Evolutionary conservation across 2,888 invertebrate genomes (phyloP), one percentile per base, ranked within the genome.

Genomic region (Spatulosminthurus flaviceps): DNA sequence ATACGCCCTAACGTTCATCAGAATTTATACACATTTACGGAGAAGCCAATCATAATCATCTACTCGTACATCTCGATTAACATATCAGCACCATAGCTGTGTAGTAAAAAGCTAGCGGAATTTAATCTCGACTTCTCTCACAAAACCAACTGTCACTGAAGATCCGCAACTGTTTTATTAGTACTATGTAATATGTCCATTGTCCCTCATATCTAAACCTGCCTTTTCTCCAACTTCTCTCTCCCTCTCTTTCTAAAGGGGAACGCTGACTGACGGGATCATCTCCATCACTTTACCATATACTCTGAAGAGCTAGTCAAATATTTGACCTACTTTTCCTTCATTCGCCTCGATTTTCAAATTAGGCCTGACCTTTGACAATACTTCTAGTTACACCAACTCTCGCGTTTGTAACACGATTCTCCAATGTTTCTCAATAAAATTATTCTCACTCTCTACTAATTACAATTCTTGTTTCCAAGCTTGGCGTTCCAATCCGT

Each of bases 11-110:
- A 19, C 41, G 43, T 43, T 76, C 67, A 76, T 76, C 67, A 42
- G 66, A 43, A 42, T 43, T 26, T 67, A 75, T 61, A 24, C 41
- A 75, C 66, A 75, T 22, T 26, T 29, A 51, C 61, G n/a, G n/a
- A 29, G 21, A 69, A 79, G 73, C 81, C 75, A 82, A 81, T 83
- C 83, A 82, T 82, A 83, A 84, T 84, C 83, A 83, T 80, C 81
- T 81, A 80, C 76, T 67, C 22, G 42, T 67, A 43, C 76, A 76
- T 67, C 76, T 76, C 43, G 76, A 76, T 76, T 76, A 76, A 69
- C 76, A 76, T 76, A 76, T 76, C 76, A 67, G 51, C 64, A 28
- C 28, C 64, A 51, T 16, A 5, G 64, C 13, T 64, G n/a, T n/a
- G n/a, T n/a, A n/a, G n/a, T n/a, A 4, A 16, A 51, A 51, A 64